Percentiles rank a stretch among this genome's conserved stretches.
These are phyloP conservation scores for Pyrochroa serraticornis DNA, from an alignment of 2,888 invertebrate species.

Conservation along the genomic window DNA sequence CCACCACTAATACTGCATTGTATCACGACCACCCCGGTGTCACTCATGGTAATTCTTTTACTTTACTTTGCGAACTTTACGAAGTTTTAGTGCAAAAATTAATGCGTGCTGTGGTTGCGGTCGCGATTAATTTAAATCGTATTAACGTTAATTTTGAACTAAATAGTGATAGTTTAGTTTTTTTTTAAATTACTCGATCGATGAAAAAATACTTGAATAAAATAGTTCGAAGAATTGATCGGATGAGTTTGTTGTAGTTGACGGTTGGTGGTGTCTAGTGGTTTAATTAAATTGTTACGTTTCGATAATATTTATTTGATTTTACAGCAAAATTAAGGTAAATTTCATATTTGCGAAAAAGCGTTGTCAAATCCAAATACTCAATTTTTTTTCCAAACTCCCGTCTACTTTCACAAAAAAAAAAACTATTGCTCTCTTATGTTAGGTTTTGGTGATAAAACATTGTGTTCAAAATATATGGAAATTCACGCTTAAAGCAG, in stretches of 20 bases:
- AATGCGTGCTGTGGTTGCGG: constrained; percentile 34
- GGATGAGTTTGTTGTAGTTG: constrained; percentile 34
- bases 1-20: constrained; percentile 48
- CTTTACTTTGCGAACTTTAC: constrained; percentile 42
- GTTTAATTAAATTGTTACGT: constrained; percentile 4
- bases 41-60: constrained; percentile 46
- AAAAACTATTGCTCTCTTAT: too few relatives aligned
- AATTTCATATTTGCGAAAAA: too few relatives aligned
- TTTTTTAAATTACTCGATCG: neutral
- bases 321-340: constrained; percentile 24
- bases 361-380: neutral
- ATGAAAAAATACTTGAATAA: constrained; percentile 9
- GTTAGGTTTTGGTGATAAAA: too few relatives aligned
- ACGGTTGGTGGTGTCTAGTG: constrained; percentile 17
- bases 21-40: constrained; percentile 48
- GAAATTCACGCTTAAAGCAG: constrained; percentile 5
- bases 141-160: constrained; percentile 2
- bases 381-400: neutral
- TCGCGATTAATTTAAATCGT: constrained; percentile 28
- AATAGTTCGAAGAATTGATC: constrained; percentile 35
- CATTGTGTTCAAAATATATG: too few relatives aligned
- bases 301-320: constrained; percentile 24
- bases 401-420: too few relatives aligned
- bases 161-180: constrained; percentile 1
- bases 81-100: constrained; percentile 41